Evolutionary conservation across 2,888 invertebrate genomes (phyloP), one percentile per base, ranked within the genome.

Genomic region (Leptothorax acervorum): DNA sequence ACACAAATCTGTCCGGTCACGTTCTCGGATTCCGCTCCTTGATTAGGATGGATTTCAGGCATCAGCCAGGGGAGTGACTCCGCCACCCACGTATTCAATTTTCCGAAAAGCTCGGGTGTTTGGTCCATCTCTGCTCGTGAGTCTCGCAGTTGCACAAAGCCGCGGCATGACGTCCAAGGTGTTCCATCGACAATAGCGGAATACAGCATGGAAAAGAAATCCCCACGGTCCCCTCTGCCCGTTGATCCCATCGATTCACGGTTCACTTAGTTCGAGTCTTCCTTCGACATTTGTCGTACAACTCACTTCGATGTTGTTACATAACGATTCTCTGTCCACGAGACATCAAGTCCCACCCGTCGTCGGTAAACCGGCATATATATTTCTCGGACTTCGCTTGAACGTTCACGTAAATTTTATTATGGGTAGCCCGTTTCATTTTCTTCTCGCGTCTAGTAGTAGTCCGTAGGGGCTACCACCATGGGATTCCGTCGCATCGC

Each of bases 201-300:
- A 87, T 78, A 82, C 85, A 81, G 81, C 87, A 89, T 87, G 89
- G 89, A 90, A 92, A 88, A 83, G 87, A 89, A 90, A 90, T 90
- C 86, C 85, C 85, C 81, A 85, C 87, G 86, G 84, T 57, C n/a
- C 79, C 71, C 76, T 51, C 79, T 85, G 88, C 84, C 75, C 86
- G 51, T 84, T 88, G 87, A 91, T 90, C 88, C 90, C 92, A 91
- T 93, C 92, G 93, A 93, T 94, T 94, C 89, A 94, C 94, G 94
- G 93, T 94, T 94, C 94, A 94, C 94, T 94, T 94, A 94, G 93
- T 94, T 93, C 93, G 93, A 94, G 93, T 94, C 93, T 90, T 90
- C 91, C 89, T 87, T 89, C 93, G 93, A 94, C 94, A 93, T 94
- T 94, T 94, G 94, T 94, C 94, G 94, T 94, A 93, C 94, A 93